These are phyloP conservation scores for Pelochelys cantorii DNA, from an alignment of 2,797 vertebrate genomes.

Conservation along the genomic window DNA sequence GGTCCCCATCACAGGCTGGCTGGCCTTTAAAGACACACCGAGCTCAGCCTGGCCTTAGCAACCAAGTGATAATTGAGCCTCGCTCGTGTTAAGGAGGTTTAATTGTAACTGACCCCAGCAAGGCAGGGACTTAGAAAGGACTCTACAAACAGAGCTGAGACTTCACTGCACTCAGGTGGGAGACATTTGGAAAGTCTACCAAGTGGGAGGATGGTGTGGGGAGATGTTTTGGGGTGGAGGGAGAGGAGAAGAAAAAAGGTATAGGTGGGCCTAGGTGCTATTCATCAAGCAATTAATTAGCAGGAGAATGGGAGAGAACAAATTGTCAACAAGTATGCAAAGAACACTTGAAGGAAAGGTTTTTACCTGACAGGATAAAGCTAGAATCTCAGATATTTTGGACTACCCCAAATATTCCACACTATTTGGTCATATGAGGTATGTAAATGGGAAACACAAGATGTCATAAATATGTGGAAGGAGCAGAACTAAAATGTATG, in stretches of 20 bases:
- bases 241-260: not conserved
- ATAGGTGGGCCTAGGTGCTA: not conserved
- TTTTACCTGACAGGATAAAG: not conserved
- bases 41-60: not conserved
- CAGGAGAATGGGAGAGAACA: not conserved
- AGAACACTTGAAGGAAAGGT: not conserved
- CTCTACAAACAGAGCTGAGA: not conserved
- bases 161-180: not conserved
- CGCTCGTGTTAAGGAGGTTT: not conserved
- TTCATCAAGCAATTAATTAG: not conserved
- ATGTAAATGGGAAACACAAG: not conserved
- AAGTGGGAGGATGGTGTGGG: not conserved
- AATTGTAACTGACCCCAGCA: too few relatives aligned
- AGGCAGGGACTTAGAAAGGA: not conserved
- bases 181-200: not conserved
- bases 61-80: not conserved
- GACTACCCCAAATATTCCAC: not conserved
- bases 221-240: not conserved
- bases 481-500: not conserved
- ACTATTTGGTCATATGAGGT: not conserved
- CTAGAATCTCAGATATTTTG: not conserved
- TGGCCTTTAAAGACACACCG: not conserved
- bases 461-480: not conserved
- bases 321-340: not conserved
- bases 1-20: rapidly evolving